Evolutionary conservation across 2,797 vertebrate species (phyloP), one percentile per base, ranked within the genome.

Genomic region (Setipinna tenuifilis): DNA sequence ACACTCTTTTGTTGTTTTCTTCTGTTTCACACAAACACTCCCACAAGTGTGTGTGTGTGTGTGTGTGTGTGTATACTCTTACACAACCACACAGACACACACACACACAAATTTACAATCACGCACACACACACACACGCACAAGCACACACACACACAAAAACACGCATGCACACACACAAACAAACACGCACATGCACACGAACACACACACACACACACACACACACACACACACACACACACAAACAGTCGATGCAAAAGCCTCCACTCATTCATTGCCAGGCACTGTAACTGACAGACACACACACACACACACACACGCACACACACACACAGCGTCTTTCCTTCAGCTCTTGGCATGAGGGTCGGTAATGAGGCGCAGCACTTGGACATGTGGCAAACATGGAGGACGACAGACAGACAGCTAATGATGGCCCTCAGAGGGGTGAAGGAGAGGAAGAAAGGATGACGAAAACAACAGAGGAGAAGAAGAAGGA

Each of bases 401-500:
- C 41, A 78, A 78, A 78, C 71, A 78, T 78, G 71, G 71, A 44
- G 28, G 71, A 78, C 71, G 35, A 78, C 71, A 78, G 71, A 78
- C 71, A 78, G 71, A 35, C 71, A 78, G 41, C 65, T 75, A 75
- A 31, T 31, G 58, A 75, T 61, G 41, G 71, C 31, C 71, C 71
- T 44, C 17, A 44, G 35, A 78, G 35, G 71, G 71, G 71, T 44
- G 54, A 83, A 48, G 14, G 46, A 83, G 85, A 83, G 31, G 65
- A 68, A 25, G 25, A 68, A 48, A 14, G 50, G 14, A 83, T 85
- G 87, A 90, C 85, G 89, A 87, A 90, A 86, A 83, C 2, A 54
- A 54, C 50, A 14, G 14, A 0, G 9, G 50, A 54, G 9, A 54
- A 54, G 50, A 7, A 54, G 50, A 54, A 54, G 50, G 50, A 54